Evolutionary conservation across 1,140 invertebrate species (phyloP).

Genomic region (Orussus abietinus): DNA sequence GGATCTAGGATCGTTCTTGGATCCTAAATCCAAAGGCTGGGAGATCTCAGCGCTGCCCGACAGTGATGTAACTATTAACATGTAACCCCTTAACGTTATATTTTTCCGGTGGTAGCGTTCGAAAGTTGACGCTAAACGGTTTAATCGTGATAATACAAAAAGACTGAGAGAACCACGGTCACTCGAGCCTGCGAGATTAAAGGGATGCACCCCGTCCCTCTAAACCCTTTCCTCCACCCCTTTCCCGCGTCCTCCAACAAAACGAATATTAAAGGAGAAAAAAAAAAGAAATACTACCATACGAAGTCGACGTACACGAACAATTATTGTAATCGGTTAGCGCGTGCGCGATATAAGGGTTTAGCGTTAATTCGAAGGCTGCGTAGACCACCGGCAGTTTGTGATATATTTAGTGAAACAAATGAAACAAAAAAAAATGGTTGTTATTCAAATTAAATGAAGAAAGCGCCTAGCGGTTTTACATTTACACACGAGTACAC

Average conservation of each 20-base stretch:
- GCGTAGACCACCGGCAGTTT: constrained; percentile 44
- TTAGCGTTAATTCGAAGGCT: constrained; percentile 26
- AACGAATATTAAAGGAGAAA: constrained; percentile 4
- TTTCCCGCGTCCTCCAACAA: too few species aligned
- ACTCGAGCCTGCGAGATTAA: constrained; percentile 2
- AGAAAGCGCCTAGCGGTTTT: constrained; percentile 46
- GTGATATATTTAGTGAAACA: constrained; percentile 53
- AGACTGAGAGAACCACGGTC: constrained; percentile 17
- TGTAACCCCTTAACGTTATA: constrained; percentile 51
- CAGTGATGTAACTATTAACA: constrained; percentile 53
- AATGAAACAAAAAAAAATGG: constrained; percentile 41
- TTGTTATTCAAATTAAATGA: constrained; percentile 50
- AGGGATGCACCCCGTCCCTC: too few species aligned
- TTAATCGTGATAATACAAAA: constrained; percentile 17
- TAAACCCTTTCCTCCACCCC: too few species aligned
- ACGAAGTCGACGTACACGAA: too few species aligned
- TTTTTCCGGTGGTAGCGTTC: constrained; percentile 45
- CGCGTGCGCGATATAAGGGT: constrained; percentile 18
- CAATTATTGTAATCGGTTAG: too few species aligned
- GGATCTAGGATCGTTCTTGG: neutral
- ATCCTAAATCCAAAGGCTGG: too few species aligned
- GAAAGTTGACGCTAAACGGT: constrained; percentile 11
- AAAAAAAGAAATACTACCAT: neutral
- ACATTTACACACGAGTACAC: constrained; percentile 37
- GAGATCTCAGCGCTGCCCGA: constrained; percentile 28